Base-by-base conservation (phyloP, 2,797 vertebrate genomes). In the Silurus lanzhouensis region DNA sequence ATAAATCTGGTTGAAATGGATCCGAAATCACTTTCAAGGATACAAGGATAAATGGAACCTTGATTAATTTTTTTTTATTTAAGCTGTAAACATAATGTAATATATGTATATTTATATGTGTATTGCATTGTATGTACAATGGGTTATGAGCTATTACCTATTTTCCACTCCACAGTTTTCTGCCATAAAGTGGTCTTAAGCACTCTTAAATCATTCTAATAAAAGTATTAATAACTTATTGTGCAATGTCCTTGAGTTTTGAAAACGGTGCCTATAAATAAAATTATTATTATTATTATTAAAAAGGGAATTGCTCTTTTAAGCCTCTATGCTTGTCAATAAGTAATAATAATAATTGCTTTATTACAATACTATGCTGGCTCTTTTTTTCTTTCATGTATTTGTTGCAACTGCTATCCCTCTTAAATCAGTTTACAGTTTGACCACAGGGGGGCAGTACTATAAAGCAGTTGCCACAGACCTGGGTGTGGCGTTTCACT, bases 381-480 rank as follows among this genome's bases (percentile, higher is more conserved):
- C 52, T 6, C 7, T 13, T 27, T 58, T 31, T 10, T 20, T 19
- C 57, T 77, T 1, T 10, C 10, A 15, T 76, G n/a, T 27, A 55
- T 75, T 55, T 75, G n/a, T 5, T 57, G 15, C 46, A 77, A 8
- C 17, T 60, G 57, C 4, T 77, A 22, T 60, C 61, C 57, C 76
- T n/a, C 27, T 31, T 74, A 14, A 52, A 27, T 25, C 4, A 8
- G 14, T 63, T 64, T 52, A 3, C n/a, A 66, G 60, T 27, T 52
- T 79, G 44, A 4, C 46, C 79, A 81, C 63, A 67, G 12, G 63
- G 55, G 63, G 46, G 79, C 79, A 81, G 79, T 67, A 81, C 38
- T 38, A 38, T 38, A 7, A 55, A 81, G 19, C 79, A 38, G 46
- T 57, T 22, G 2, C 60, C 8, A 67, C 5, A 9, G 15, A 27